Evolutionary conservation across 2,888 invertebrate genomes (phyloP).

Genomic region (Arge pagana): DNA sequence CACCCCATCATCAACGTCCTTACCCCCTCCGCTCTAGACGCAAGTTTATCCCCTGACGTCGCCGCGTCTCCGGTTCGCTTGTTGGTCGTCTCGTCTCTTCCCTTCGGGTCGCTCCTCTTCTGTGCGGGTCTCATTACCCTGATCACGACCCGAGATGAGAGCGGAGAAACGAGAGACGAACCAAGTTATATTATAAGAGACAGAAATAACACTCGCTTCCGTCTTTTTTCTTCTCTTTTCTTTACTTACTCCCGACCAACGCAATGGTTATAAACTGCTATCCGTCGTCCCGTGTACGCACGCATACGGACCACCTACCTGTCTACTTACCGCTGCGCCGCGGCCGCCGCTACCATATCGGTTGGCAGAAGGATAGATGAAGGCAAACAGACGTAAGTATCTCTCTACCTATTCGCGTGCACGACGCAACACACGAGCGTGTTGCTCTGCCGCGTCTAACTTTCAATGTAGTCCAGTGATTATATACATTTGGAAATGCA

Average conservation of each 20-base stretch:
- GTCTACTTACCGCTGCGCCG: too few relatives aligned
- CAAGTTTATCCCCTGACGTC: slow-evolving; percentile 10
- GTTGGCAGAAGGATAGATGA: slow-evolving; percentile 27
- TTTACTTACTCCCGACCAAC: neutral
- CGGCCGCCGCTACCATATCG: too few relatives aligned
- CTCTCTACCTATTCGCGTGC: too few relatives aligned
- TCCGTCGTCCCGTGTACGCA: slow-evolving; percentile 28
- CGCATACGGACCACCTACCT: slow-evolving; percentile 33
- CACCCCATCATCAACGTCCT: slow-evolving; percentile 58
- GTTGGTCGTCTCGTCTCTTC: slow-evolving; percentile 23
- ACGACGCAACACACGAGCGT: too few relatives aligned
- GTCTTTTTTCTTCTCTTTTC: neutral
- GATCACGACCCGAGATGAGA: slow-evolving; percentile 57
- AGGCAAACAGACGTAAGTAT: slow-evolving; percentile 27
- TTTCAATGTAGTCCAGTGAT: too few relatives aligned
- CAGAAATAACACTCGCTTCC: slow-evolving; percentile 48
- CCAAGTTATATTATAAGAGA: slow-evolving; percentile 56
- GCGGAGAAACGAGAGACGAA: slow-evolving; percentile 49
- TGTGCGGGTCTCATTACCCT: slow-evolving; percentile 52
- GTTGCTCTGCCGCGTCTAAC: too few relatives aligned
- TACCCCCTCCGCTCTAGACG: slow-evolving; percentile 39
- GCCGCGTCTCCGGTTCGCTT: slow-evolving; percentile 3
- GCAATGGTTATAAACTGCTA: too few relatives aligned
- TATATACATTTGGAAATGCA: too few relatives aligned
- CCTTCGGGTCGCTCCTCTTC: slow-evolving; percentile 31